Conservation (phyloP, 1,140 invertebrate genomes). For the Aphidius ervi region DNA sequence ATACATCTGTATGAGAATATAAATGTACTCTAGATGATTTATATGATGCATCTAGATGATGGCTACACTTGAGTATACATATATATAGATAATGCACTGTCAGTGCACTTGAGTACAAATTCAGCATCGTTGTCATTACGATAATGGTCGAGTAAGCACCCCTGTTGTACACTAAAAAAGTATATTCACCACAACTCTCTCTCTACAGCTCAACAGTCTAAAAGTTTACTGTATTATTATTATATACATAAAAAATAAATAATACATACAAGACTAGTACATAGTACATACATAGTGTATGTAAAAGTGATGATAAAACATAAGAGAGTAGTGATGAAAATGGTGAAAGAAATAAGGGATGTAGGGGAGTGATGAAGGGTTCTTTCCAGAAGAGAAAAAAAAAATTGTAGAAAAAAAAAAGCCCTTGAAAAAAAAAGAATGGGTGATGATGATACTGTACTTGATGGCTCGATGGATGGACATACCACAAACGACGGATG, state of each 20-base stretch:
- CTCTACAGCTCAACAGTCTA: neutral
- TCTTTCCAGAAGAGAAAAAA: too few relatives aligned
- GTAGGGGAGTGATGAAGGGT: conserved; percentile 4
- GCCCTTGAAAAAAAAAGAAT: conserved; percentile 18
- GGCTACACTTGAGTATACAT: too few relatives aligned
- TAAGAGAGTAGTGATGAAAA: neutral
- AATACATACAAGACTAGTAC: conserved; percentile 21
- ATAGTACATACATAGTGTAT: conserved; percentile 3
- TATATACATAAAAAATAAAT: conserved; percentile 23
- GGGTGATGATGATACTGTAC: conserved; percentile 20
- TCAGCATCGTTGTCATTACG: conserved; percentile 22
- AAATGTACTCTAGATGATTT: conserved; percentile 3
- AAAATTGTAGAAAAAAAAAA: conserved; percentile 12
- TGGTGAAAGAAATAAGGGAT: conserved; percentile 2
- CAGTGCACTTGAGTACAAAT: conserved; percentile 17
- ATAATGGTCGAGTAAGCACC: conserved; percentile 23
- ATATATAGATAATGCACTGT: too few relatives aligned
- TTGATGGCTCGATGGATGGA: conserved; percentile 16
- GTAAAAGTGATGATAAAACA: neutral
- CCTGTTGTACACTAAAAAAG: too few relatives aligned
- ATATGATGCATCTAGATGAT: conserved; percentile 16
- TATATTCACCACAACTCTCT: too few relatives aligned
- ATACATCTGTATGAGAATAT: neutral
- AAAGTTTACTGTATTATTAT: neutral
- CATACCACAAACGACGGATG: conserved; percentile 13